Base-by-base conservation (phyloP, 1,140 invertebrate species). In the Dicyema japonicum region DNA sequence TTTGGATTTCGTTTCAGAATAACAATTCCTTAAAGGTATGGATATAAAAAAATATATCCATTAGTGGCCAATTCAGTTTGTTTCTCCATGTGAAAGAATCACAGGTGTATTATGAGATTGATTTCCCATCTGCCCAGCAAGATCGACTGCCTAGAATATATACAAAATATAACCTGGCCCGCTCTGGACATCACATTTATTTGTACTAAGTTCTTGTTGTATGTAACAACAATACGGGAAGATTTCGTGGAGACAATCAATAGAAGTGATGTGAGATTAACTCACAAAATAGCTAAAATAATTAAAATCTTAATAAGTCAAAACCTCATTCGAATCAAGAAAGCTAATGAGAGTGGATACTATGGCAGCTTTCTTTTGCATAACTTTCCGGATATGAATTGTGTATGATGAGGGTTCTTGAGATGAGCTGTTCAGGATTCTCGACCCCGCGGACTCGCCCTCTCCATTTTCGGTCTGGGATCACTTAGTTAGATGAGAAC, bases 51-150 rank as follows among this genome's bases (percentile, higher is more conserved):
- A 40, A 54, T 48, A 51, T 54, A 97, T 56, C 94, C 88, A 48
- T 97, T 88, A 1, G 78, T 90, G 58, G n/a, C n/a, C n/a, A n/a
- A n/a, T n/a, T n/a, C n/a, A n/a, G n/a, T n/a, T n/a, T n/a, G n/a
- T n/a, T 54, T 97, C 88, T 5, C 88, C 88, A 46, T 76, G 72
- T 0, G 76, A 78, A 19, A 97, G 50, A 15, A 97, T 53, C 7
- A 97, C 88, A 2, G 88, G 88, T 5, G 85, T 97, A 7, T 82
- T 90, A 45, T 94, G 85, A 1, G 88, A 97, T 50, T 85, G 88
- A 41, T 88, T 90, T 18, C 88, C 88, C 5, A 85, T 88, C 55
- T 97, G 88, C 4, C 85, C 88, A 13, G 97, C 88, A 4, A 90
- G 76, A 60, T 97, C 85, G 1, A 97, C 80, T 25, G 85, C 85